A percentile compares a stretch with the other conserved stretches of the same genome.
phyloP scores from a whole-genome alignment of 2,888 invertebrate species.

The Geotrupes spiniger region DNA sequence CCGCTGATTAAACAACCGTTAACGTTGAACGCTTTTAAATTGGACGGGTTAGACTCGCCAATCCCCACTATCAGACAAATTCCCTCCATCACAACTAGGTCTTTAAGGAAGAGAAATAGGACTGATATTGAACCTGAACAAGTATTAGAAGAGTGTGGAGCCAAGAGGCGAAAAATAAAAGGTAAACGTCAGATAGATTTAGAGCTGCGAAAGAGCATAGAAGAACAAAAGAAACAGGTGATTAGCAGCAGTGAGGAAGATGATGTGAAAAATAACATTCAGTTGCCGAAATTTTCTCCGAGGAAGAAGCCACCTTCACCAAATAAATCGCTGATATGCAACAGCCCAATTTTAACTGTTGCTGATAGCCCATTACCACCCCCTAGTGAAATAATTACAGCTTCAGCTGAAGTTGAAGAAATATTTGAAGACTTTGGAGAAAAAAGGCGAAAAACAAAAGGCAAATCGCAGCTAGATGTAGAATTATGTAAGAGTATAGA shows the following conservation, averaged over 20 bases:
- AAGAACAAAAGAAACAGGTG: constrained; percentile 55
- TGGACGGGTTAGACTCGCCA: constrained; percentile 28
- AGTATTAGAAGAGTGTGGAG: constrained; percentile 24
- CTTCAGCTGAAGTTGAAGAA: constrained; percentile 18
- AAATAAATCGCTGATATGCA: no score
- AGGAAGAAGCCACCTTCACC: no score
- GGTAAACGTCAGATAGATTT: constrained; percentile 42
- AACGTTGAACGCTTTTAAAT: constrained; percentile 29
- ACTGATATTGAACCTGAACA: constrained; percentile 19
- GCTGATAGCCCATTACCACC: constrained; percentile 4
- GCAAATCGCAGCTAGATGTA: constrained; percentile 41
- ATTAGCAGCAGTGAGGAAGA: constrained; percentile 54
- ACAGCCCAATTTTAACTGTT: not conserved
- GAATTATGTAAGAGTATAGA: constrained; percentile 50
- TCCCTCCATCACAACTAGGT: constrained; percentile 10
- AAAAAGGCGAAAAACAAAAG: constrained; percentile 32
- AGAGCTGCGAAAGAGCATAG: constrained; percentile 47
- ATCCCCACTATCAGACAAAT: not conserved
- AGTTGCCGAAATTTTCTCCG: no score
- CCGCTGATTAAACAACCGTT: not conserved
- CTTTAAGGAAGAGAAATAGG: constrained; percentile 10
- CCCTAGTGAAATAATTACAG: constrained; percentile 7
- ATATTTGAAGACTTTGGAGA: constrained; percentile 27
- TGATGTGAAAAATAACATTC: no score
- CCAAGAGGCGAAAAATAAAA: constrained; percentile 32